Evolutionary conservation across 1,140 invertebrate genomes (phyloP).

Genomic region (Heterodera carotae): DNA sequence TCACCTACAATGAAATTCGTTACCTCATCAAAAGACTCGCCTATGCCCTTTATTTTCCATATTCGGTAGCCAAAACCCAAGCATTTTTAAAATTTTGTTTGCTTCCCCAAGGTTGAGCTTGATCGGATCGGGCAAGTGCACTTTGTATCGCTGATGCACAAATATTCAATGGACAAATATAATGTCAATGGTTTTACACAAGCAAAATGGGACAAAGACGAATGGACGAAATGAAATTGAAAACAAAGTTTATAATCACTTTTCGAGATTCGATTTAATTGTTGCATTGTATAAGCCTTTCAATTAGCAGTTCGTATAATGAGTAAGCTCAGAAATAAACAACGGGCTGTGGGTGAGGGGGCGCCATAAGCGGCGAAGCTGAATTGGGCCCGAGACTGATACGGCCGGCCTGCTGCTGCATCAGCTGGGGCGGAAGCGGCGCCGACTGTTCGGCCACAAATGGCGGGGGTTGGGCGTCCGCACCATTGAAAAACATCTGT

Average conservation of each 20-base stretch:
- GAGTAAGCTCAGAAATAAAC: too few relatives aligned
- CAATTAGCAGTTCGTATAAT: too few relatives aligned
- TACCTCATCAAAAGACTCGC: constrained; percentile 29
- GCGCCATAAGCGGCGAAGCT: background rate
- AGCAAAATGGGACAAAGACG: background rate
- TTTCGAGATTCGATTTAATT: too few relatives aligned
- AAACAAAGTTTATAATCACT: too few relatives aligned
- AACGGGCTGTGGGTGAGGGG: constrained; percentile 20
- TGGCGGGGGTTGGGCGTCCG: constrained; percentile 8
- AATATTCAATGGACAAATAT: constrained; percentile 23
- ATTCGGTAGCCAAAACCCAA: background rate
- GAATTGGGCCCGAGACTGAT: constrained; percentile 1
- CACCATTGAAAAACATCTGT: constrained; percentile 22
- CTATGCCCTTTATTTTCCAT: constrained; percentile 26
- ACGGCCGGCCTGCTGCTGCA: background rate
- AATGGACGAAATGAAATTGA: background rate
- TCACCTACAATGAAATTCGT: constrained; percentile 29
- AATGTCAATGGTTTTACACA: background rate
- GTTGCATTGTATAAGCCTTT: too few relatives aligned
- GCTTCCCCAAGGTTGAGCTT: background rate
- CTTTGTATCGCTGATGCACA: constrained; percentile 21
- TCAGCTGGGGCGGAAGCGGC: background rate
- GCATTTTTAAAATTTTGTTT: background rate
- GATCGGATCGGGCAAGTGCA: background rate
- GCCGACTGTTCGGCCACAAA: constrained; percentile 19